Percentiles rank a stretch among this genome's conserved stretches.
Conservation (phyloP, 2,797 vertebrate species). For the Phrynocephalus vlangalii region DNA sequence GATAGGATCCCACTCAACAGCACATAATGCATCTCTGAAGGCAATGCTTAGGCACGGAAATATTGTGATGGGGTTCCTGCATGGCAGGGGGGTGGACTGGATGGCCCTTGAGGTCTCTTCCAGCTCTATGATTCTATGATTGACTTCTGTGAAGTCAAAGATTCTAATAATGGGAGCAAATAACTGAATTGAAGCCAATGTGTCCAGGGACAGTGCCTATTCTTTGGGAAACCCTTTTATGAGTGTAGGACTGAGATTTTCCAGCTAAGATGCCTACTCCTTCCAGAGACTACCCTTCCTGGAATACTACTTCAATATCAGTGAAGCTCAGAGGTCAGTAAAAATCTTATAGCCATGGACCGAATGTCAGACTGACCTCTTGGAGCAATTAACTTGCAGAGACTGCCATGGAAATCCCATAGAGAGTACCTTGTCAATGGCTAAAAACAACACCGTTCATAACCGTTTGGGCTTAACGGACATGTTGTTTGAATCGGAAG, state of each 20-base stretch:
- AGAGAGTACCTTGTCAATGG: accelerated
- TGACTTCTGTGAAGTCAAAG: no score
- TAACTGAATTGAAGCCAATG: no score
- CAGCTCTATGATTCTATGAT: no score
- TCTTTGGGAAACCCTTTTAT: no score
- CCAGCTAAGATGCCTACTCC: not conserved
- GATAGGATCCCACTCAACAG: no score
- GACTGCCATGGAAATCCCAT: conserved; percentile 6
- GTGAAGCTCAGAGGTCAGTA: not conserved
- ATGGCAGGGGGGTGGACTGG: no score
- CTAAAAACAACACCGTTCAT: not conserved
- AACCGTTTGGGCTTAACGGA: conserved; percentile 13
- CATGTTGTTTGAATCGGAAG: conserved; percentile 34
- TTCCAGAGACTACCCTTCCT: not conserved
- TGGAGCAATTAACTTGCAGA: not conserved
- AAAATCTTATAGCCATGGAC: conserved; percentile 15
- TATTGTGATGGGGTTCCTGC: no score
- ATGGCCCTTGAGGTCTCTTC: no score
- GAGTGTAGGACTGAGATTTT: not conserved
- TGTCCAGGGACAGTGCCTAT: no score
- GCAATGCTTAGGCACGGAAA: no score
- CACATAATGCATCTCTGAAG: no score
- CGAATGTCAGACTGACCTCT: not conserved
- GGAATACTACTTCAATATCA: not conserved
- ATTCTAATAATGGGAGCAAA: no score